A percentile compares a stretch with the other conserved stretches of the same genome.
Evolutionary conservation across 1,140 invertebrate genomes (phyloP).

Genomic region (Drosophila sturtevanti): DNA sequence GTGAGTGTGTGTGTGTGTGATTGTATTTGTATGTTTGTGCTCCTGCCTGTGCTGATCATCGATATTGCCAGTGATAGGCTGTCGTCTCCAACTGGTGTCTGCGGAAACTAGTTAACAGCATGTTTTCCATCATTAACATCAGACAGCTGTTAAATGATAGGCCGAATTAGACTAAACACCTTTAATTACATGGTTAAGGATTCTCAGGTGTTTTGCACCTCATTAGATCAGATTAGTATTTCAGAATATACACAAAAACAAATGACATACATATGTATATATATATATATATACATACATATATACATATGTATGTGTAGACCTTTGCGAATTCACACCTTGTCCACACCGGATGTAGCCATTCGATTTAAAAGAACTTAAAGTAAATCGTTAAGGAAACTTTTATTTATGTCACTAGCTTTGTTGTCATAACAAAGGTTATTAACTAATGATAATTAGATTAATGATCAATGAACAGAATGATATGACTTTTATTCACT

Average conservation of each 20-base stretch:
- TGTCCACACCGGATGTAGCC: background rate
- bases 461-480: too few relatives aligned
- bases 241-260: background rate
- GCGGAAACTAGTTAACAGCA: constrained; percentile 48
- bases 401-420: too few relatives aligned
- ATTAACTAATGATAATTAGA: too few relatives aligned
- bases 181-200: constrained; percentile 55
- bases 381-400: too few relatives aligned
- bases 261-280: background rate
- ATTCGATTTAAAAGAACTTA: background rate
- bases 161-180: constrained; percentile 56
- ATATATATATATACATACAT: background rate
- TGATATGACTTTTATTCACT: too few relatives aligned
- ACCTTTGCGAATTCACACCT: background rate
- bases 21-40: constrained; percentile 28
- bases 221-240: constrained; percentile 57
- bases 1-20: background rate
- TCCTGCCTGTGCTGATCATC: constrained; percentile 51
- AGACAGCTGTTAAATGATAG: constrained; percentile 58
- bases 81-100: constrained; percentile 36
- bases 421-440: too few relatives aligned
- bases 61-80: constrained; percentile 47
- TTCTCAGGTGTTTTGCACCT: constrained; percentile 58
- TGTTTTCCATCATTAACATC: constrained; percentile 56
- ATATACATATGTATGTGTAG: background rate